phyloP scores from a whole-genome alignment of 2,797 vertebrate genomes.

The Cossypha dichroa region DNA sequence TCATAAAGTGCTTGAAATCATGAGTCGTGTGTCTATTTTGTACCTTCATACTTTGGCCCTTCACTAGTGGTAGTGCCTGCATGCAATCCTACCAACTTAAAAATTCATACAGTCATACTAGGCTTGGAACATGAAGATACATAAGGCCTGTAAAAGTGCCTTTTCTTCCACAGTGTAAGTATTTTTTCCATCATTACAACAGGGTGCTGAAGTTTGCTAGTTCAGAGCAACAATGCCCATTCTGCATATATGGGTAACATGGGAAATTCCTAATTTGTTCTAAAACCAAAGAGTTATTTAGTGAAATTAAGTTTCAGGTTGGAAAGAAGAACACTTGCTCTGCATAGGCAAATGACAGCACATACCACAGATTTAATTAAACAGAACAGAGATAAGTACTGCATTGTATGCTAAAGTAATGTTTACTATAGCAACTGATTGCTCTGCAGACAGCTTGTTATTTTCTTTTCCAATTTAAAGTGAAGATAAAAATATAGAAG shows the following conservation, averaged over 20 bases:
- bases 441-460: conserved; percentile 37
- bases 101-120: conserved; percentile 3
- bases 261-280: background rate
- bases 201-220: background rate
- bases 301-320: conserved; percentile 5
- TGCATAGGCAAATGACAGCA: background rate
- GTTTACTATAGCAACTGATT: conserved; percentile 61
- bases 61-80: background rate
- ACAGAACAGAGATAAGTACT: conserved; percentile 30
- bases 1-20: background rate
- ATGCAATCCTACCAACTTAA: background rate
- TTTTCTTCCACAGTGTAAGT: conserved; percentile 18
- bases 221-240: background rate
- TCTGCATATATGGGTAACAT: background rate
- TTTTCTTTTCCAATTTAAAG: conserved; percentile 57
- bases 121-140: conserved; percentile 35
- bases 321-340: conserved; percentile 19
- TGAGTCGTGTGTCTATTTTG: background rate
- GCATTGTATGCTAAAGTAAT: conserved; percentile 23
- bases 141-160: background rate
- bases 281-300: conserved; percentile 29
- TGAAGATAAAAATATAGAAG: conserved; percentile 44
- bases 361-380: conserved; percentile 61
- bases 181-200: conserved; percentile 32
- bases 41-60: background rate